Evolutionary conservation across 2,888 invertebrate genomes (phyloP), one percentile per base, ranked within the genome.

Genomic region (Sinohyriopsis cumingii): DNA sequence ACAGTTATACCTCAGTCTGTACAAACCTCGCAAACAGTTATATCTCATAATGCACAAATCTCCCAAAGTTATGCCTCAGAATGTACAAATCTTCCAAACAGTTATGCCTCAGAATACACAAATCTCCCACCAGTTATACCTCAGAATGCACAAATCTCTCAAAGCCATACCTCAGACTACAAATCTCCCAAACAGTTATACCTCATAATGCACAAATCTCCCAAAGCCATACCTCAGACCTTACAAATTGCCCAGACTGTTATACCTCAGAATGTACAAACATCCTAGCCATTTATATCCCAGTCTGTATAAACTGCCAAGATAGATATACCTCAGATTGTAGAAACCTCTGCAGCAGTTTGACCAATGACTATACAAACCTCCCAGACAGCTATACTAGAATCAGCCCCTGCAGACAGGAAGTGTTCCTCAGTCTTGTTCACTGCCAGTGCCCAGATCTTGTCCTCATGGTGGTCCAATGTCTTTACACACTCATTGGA

Each of bases 371-470:
- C 54, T 45, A 54, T 19, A 54, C 83, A 59, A 76, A 90, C 91
- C 87, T 93, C 94, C 94, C 98, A 95, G 82, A 94, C 92, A 15
- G 96, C 93, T 68, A 98, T 90, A 82, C 93, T 92, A 0, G 98
- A 97, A 91, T 98, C 97, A 0, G 95, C 94, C 6, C 95, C 96
- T 20, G 97, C 98, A 24, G 95, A 95, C 60, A 95, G 93, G 65
- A 96, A 90, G 60, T 91, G 88, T 18, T 92, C 92, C 88, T 95
- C 95, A 82, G 93, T 92, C 76, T 91, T 91, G 59, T 92, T 93
- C 0, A 95, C 91, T 76, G 70, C 79, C 68, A 90, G 70, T 2
- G 89, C 86, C 91, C 91, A 90, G 33, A 90, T 93, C 88, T 96
- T 95, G 68, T 95, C 95, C 18, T 90, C 94, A 89, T 99, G 99